A percentile compares a stretch with the other conserved stretches of the same genome.
These are phyloP conservation scores for Hippocampus guttulatus DNA, from an alignment of 2,113 vertebrate genomes.

Conservation along the genomic window DNA sequence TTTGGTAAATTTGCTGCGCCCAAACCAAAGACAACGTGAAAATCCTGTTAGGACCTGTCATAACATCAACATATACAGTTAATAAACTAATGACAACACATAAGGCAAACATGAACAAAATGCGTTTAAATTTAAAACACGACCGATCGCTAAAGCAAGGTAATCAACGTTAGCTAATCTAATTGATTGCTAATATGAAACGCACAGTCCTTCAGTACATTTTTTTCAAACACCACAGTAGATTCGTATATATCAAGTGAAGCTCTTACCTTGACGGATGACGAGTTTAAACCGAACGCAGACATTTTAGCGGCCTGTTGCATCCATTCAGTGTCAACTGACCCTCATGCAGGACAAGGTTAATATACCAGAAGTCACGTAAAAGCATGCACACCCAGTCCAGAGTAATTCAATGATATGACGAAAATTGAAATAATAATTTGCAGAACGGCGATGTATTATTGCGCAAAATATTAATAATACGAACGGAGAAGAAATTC, in stretches of 20 bases:
- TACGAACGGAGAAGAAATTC: not conserved
- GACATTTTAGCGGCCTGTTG: not conserved
- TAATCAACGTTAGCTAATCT: too few species aligned
- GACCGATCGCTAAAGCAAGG: too few species aligned
- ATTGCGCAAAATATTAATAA: not conserved
- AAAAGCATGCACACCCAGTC: not conserved
- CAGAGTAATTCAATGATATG: not conserved
- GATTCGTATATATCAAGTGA: not conserved
- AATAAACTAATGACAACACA: not conserved
- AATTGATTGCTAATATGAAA: too few species aligned
- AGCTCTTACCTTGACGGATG: slow-evolving; percentile 1
- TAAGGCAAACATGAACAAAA: not conserved
- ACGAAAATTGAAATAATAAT: not conserved
- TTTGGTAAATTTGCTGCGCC: slow-evolving; percentile 63
- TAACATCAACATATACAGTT: not conserved
- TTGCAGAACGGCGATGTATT: too few species aligned
- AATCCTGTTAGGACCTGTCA: slow-evolving; percentile 53
- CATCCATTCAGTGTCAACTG: not conserved
- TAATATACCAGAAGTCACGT: slow-evolving; percentile 8
- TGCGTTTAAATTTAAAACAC: too few species aligned
- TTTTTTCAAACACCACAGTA: not conserved
- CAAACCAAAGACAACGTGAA: slow-evolving; percentile 35
- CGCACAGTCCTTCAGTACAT: not conserved
- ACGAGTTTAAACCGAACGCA: not conserved
- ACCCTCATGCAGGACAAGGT: slow-evolving; percentile 51